phyloP scores from a whole-genome alignment of 2,888 invertebrate species.

The Catocala fraxini region DNA sequence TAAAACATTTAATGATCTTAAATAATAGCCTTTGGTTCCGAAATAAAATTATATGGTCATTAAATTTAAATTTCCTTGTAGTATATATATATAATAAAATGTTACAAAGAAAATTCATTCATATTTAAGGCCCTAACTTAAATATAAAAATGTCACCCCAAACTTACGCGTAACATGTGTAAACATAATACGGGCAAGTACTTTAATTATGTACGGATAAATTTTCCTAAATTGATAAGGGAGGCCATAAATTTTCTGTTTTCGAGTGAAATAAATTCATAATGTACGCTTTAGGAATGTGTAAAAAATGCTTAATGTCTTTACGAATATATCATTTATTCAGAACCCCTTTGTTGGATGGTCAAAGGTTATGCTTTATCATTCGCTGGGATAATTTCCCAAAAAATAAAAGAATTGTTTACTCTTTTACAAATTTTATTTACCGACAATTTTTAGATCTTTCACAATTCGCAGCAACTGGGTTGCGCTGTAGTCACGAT shows the following conservation, averaged over 20 bases:
- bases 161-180: neutral
- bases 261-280: slow-evolving; percentile 14
- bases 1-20: too few relatives aligned
- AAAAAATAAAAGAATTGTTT: slow-evolving; percentile 7
- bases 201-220: neutral
- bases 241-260: slow-evolving; percentile 9
- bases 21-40: too few relatives aligned
- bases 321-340: slow-evolving; percentile 12
- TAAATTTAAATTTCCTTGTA: too few relatives aligned
- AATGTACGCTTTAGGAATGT: neutral
- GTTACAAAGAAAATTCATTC: too few relatives aligned
- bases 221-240: slow-evolving; percentile 11
- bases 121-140: too few relatives aligned
- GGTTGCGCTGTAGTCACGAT: slow-evolving; percentile 43
- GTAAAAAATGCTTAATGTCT: slow-evolving; percentile 11
- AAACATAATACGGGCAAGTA: neutral
- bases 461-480: neutral
- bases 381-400: neutral
- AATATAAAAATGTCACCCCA: neutral
- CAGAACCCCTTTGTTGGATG: slow-evolving; percentile 3
- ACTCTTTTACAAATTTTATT: slow-evolving; percentile 23
- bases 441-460: slow-evolving; percentile 9
- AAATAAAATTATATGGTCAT: too few relatives aligned
- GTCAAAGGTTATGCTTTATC: slow-evolving; percentile 10
- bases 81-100: too few relatives aligned